Conservation (phyloP, 1,140 invertebrate genomes). For the Chionoecetes opilio region DNA sequence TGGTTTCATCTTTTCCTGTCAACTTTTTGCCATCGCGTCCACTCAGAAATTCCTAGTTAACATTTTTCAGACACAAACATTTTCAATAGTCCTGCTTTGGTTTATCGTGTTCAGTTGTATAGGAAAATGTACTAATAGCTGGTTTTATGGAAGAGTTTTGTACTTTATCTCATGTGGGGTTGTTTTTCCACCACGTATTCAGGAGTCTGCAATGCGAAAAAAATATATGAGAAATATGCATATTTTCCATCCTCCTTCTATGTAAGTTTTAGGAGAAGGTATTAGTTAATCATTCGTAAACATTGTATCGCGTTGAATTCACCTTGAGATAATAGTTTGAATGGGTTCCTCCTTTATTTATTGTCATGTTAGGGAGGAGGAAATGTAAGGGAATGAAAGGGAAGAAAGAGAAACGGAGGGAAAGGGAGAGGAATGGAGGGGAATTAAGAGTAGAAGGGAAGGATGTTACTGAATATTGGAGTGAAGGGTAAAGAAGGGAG, state of each 20-base stretch:
- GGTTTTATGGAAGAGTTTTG: not conserved
- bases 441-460: not conserved
- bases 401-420: not conserved
- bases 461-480: not conserved
- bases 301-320: not conserved
- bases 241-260: not conserved
- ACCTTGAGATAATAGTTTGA: not conserved
- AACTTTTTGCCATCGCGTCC: not conserved
- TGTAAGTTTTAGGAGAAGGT: not conserved
- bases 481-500: not conserved
- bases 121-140: not conserved
- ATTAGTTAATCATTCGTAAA: not conserved
- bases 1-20: not conserved
- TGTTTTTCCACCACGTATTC: not conserved
- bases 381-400: not conserved
- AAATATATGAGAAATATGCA: not conserved
- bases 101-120: not conserved
- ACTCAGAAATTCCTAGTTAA: not conserved
- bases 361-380: not conserved
- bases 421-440: not conserved
- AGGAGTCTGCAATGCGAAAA: not conserved
- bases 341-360: not conserved
- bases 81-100: not conserved
- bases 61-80: not conserved
- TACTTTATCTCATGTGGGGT: not conserved